Base-by-base conservation (phyloP, 2,797 vertebrate species). In the Xiphophorus birchmanni region DNA sequence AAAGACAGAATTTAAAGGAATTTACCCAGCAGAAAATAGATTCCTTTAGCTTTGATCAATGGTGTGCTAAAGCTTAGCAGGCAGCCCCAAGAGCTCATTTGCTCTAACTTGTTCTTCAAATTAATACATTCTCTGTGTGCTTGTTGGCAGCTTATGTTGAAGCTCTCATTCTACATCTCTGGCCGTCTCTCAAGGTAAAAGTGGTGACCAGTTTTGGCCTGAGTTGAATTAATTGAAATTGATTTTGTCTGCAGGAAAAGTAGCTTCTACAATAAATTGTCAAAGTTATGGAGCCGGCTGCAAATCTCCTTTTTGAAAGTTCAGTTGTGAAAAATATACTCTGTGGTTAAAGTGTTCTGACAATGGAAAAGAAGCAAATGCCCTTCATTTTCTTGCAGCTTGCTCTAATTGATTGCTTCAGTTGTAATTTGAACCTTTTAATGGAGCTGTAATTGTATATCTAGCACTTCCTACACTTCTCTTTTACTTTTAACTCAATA, bases 221-320 rank as follows among this genome's bases (percentile, higher is more conserved):
- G 78, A 58, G 60, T 77, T 83, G 75, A 63, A 87, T 95, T 94
- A 94, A 96, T 95, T 94, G 87, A 95, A 95, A 95, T 95, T 89
- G 93, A 95, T 95, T 93, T 94, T 88, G 86, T 88, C 86, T 92
- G 86, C 79, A 76, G 84, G 65, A 69, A 72, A 88, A 86, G 90
- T 93, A 89, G 87, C 86, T 82, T 81, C 86, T 86, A 83, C 92
- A 94, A 94, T 90, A 86, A 91, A 95, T 91, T 87, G 88, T 80
- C 42, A 79, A 74, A 83, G 88, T 84, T 37, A 47, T 78, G 48
- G 40, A 84, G 52, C 82, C 77, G 81, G 75, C 78, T 87, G 80
- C 78, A 85, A 80, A 88, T 89, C 82, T 86, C 83, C 76, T 54
- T 74, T 80, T 65, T 86, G 82, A 89, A 92, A 81, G 75, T 73